Evolutionary conservation across 64 coral and sea anemone genomes (phyloP).

Genomic region (Catalaphyllia jardinei): DNA sequence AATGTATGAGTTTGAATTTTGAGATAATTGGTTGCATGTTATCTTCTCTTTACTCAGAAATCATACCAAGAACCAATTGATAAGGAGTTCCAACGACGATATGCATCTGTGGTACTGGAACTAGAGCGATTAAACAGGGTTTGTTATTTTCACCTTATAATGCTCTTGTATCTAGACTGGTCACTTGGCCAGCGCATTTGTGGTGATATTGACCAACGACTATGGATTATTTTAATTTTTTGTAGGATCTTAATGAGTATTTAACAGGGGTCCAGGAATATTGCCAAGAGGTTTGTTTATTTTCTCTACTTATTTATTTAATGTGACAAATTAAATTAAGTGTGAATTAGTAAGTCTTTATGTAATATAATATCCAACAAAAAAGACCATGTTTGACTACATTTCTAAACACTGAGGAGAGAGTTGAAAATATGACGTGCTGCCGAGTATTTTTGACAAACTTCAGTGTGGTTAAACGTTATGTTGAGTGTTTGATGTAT

Average conservation of each 20-base stretch:
- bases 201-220: not conserved
- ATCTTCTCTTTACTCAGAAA: slow-evolving; percentile 45
- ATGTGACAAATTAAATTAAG: not conserved
- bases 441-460: too few relatives aligned
- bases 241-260: slow-evolving; percentile 93
- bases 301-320: not conserved
- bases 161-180: not conserved
- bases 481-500: too few relatives aligned
- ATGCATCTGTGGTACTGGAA: slow-evolving; percentile 89
- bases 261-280: slow-evolving; percentile 91
- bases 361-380: too few relatives aligned
- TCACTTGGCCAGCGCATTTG: not conserved
- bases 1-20: too few relatives aligned
- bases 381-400: too few relatives aligned
- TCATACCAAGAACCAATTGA: slow-evolving; percentile 98
- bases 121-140: slow-evolving; percentile 91
- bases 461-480: too few relatives aligned
- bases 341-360: too few relatives aligned
- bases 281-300: slow-evolving; percentile 78
- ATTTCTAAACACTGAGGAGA: too few relatives aligned
- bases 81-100: slow-evolving; percentile 95
- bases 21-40: too few relatives aligned
- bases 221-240: not conserved
- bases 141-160: too few relatives aligned
- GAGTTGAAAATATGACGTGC: too few relatives aligned